Percentiles rank a stretch among this genome's conserved stretches.
Conservation (phyloP, 2,888 invertebrate species). For the Dolichopus griseipennis region DNA sequence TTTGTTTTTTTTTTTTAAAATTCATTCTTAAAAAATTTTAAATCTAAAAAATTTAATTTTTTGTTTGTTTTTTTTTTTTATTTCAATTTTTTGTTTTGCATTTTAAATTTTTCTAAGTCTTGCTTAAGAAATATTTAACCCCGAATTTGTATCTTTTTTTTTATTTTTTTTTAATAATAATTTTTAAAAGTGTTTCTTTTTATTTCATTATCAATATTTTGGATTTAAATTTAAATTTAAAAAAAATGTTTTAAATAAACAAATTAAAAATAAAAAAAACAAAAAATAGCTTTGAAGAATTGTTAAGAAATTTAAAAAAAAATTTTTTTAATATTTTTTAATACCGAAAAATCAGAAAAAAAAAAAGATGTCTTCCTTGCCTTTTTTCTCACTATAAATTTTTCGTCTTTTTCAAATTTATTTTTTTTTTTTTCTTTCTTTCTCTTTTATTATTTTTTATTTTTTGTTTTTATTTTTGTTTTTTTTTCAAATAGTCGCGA, state of each 20-base stretch:
- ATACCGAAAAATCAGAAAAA: constrained; percentile 7
- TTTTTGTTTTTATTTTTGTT: neutral
- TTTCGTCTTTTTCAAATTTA: too few species aligned
- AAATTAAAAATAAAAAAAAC: neutral
- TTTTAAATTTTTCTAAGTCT: too few species aligned
- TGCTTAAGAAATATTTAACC: too few species aligned
- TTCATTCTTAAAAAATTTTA: too few species aligned
- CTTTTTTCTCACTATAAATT: constrained; percentile 8
- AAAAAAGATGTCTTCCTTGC: constrained; percentile 10
- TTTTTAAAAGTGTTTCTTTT: neutral
- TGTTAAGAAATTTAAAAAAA: neutral
- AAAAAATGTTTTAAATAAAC: too few species aligned
- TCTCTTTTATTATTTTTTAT: neutral
- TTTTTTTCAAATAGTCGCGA: neutral
- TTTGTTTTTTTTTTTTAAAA: too few species aligned
- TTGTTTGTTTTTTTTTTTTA: too few species aligned
- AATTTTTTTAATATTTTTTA: neutral
- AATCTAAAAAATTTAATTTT: too few species aligned
- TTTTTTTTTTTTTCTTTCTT: neutral
- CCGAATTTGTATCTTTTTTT: too few species aligned
- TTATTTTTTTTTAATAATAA: neutral
- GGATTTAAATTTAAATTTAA: too few species aligned
- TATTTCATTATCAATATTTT: neutral
- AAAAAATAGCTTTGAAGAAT: neutral
- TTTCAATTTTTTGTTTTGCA: too few species aligned